Base-by-base conservation (phyloP, 2,113 vertebrate species). In the Catharus fuscescens region DNA sequence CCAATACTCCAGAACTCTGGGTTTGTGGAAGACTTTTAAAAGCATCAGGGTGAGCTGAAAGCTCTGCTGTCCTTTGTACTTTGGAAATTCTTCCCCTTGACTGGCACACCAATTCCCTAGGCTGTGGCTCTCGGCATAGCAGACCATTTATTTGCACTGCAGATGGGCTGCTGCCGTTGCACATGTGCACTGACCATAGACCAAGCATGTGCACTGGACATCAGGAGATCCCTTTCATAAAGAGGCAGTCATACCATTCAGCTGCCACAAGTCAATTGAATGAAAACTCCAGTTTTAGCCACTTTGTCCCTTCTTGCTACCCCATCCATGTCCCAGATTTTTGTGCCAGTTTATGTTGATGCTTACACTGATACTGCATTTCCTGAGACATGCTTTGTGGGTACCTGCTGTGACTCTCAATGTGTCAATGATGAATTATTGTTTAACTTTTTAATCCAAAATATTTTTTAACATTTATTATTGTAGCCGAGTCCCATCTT, bases 161-260 rank as follows among this genome's bases (percentile, higher is more conserved):
- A 57, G 31, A 24, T 0, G 2, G 52, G 59, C 17, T 32, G 32
- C 5, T 34, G 48, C 0, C 14, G 5, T 14, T 71, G 24, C 18
- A 66, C 16, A 1, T 1, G 1, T 50, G 54, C 65, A 18, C 15
- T 57, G 50, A 56, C 45, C 10, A 1, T 1, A 26, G 57, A 42
- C 29, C 0, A 0, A n/a, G 15, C 31, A 3, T 0, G 5, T 24
- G 28, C 42, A 14, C 23, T 10, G 47, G 23, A 29, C 59, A 38
- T 38, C 38, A 42, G 44, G 57, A 92, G 28, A 14, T 12, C 31
- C 71, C 74, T 36, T 40, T 24, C 0, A 2, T 0, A 48, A 62
- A 62, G 31, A 59, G 12, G 19, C 3, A 50, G 18, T 59, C 32
- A 14, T 7, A 18, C 15, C 8, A 25, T 21, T 52, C 40, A 44